phyloP scores from a whole-genome alignment of 1,140 invertebrate species.

The Prorops nasuta region DNA sequence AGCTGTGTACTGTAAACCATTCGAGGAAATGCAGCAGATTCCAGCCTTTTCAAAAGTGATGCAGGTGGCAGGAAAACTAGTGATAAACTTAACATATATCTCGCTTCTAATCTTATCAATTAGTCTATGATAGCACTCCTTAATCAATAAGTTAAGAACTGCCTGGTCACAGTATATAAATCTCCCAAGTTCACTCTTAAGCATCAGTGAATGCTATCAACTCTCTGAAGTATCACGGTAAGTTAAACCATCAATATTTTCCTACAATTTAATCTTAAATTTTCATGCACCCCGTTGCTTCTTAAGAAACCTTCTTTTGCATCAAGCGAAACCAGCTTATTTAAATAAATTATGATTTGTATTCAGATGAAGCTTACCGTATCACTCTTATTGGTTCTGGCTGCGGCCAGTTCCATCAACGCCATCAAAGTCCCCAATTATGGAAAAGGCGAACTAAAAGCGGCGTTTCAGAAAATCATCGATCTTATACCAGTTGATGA shows the following conservation, averaged over 20 bases:
- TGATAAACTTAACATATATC: no score
- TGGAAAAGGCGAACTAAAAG: slow-evolving; percentile 10
- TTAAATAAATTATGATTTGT: not conserved
- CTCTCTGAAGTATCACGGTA: slow-evolving; percentile 14
- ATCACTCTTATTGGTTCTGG: slow-evolving; percentile 9
- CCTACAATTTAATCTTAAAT: not conserved
- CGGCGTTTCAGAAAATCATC: slow-evolving; percentile 14
- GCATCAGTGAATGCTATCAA: slow-evolving; percentile 12
- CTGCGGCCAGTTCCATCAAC: not conserved
- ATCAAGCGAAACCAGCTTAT: not conserved
- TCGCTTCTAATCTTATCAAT: slow-evolving; percentile 23
- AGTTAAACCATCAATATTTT: slow-evolving; percentile 2
- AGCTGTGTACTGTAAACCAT: no score
- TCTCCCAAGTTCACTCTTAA: not conserved
- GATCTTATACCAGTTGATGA: not conserved
- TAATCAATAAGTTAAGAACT: no score
- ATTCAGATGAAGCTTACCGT: slow-evolving; percentile 20
- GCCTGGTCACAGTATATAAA: slow-evolving; percentile 22
- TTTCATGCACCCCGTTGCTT: not conserved
- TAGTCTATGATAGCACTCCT: no score
- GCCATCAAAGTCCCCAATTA: slow-evolving; percentile 7
- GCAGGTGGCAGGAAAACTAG: no score
- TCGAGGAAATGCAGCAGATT: no score
- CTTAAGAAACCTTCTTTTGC: not conserved
- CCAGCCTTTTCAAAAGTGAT: no score